Percentiles rank a stretch among this genome's conserved stretches.
phyloP scores from a whole-genome alignment of 1,140 invertebrate genomes.

The Gyrodactylus bullatarudis region DNA sequence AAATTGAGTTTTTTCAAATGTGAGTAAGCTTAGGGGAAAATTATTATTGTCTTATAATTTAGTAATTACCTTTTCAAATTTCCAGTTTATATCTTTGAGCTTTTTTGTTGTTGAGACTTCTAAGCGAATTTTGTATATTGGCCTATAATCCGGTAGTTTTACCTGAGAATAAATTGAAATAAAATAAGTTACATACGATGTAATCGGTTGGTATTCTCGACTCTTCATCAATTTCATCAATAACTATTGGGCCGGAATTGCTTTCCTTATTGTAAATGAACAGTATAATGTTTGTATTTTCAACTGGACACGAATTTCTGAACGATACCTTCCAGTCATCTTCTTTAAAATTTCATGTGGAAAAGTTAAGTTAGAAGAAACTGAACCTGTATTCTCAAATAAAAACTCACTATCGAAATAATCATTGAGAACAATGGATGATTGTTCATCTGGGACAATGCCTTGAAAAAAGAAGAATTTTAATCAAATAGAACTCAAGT shows the following conservation, averaged over 20 bases:
- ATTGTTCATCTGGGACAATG: too few species aligned
- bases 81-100: not conserved
- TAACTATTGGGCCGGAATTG: not conserved
- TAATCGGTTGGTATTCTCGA: not conserved
- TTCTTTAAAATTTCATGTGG: too few species aligned
- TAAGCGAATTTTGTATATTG: not conserved
- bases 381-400: not conserved
- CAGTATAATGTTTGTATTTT: not conserved
- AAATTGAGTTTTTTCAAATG: too few species aligned
- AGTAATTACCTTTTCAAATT: not conserved
- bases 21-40: too few species aligned
- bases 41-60: too few species aligned
- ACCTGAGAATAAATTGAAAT: not conserved
- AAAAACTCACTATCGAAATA: not conserved
- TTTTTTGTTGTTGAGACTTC: not conserved
- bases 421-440: not conserved
- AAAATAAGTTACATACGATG: not conserved
- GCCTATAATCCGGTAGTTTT: not conserved
- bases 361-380: too few species aligned
- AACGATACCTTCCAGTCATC: not conserved
- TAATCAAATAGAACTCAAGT: too few species aligned
- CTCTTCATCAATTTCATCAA: not conserved
- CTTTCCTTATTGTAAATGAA: not conserved
- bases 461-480: too few species aligned
- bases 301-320: not conserved